Evolutionary conservation across 2,888 invertebrate species (phyloP).

Genomic region (Ethmia dodecea): DNA sequence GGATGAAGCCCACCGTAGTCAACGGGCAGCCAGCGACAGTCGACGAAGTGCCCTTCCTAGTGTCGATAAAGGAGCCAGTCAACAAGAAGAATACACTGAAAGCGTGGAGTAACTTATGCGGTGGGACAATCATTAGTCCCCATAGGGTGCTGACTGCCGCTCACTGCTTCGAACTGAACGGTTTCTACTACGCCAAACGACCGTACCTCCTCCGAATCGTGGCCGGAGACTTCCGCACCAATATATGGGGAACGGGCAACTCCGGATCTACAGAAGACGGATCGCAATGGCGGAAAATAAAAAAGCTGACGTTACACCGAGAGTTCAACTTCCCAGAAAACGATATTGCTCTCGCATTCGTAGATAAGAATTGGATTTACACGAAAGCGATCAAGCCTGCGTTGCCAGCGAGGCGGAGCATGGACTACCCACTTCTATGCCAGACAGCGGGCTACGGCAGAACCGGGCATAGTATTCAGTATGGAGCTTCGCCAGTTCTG

Average conservation of each 20-base stretch:
- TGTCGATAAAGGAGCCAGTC: conserved; percentile 43
- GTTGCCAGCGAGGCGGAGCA: neutral
- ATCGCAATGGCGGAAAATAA: conserved; percentile 30
- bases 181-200: conserved; percentile 31
- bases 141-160: conserved; percentile 46
- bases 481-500: conserved; percentile 27
- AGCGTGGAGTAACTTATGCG: conserved; percentile 47
- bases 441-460: conserved; percentile 6
- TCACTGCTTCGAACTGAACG: conserved; percentile 51
- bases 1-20: conserved; percentile 36
- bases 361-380: conserved; percentile 30
- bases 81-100: conserved; percentile 3
- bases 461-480: conserved; percentile 1
- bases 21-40: conserved; percentile 33
- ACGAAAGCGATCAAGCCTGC: conserved; percentile 16
- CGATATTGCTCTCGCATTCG: conserved; percentile 43
- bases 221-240: conserved; percentile 36
- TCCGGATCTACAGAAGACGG: neutral
- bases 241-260: conserved; percentile 25
- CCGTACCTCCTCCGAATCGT: conserved; percentile 32
- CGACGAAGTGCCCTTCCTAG: conserved; percentile 44
- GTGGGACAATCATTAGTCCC: conserved; percentile 46
- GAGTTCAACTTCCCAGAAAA: conserved; percentile 31
- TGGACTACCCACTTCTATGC: neutral
- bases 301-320: conserved; percentile 20